Evolutionary conservation across 2,113 vertebrate genomes (phyloP), one percentile per base, ranked within the genome.

Genomic region (Ellobius talpinus): DNA sequence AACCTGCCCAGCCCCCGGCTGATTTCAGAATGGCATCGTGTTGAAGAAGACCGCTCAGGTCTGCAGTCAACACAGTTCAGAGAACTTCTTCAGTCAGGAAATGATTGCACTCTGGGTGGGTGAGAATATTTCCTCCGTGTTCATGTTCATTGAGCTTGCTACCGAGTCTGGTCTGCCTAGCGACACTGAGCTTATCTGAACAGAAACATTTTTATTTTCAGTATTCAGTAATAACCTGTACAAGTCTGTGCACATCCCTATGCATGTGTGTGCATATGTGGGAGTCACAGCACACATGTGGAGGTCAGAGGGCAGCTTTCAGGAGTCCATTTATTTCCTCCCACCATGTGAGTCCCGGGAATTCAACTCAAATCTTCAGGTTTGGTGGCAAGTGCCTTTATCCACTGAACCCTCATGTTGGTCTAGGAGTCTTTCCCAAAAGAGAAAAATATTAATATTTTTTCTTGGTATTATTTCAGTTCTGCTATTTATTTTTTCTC

Each of bases 401-500:
- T 9, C 6, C 21, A 31, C 66, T 39, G 13, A 29, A 29, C 13
- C 36, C 50, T 73, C 7, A 1, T 72, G 47, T 8, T 50, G 12
- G 45, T 16, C 66, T 31, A 39, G 36, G 52, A 77, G 95, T 91
- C 63, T 65, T 79, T 96, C 79, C 39, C 52, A 6, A 81, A 61
- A 17, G 17, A 79, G 52, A 88, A 81, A 45, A 16, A 13, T 73
- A 84, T 45, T 97, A 78, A 84, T 63, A 42, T 84, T 86, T 97
- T 96, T 89, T 82, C 77, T 95, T 96, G 88, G 76, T 86, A 52
- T 50, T 55, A 66, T 91, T 94, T 97, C 92, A 92, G 39, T 52
- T 16, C 68, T 74, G 66, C 63, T 86, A 68, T 50, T 81, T 93
- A 45, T 31, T 63, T 50, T 24, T 50, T 63, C 8, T 6, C 10